These are phyloP conservation scores for Pandemis heparana DNA, from an alignment of 2,888 invertebrate genomes.

Conservation along the genomic window DNA sequence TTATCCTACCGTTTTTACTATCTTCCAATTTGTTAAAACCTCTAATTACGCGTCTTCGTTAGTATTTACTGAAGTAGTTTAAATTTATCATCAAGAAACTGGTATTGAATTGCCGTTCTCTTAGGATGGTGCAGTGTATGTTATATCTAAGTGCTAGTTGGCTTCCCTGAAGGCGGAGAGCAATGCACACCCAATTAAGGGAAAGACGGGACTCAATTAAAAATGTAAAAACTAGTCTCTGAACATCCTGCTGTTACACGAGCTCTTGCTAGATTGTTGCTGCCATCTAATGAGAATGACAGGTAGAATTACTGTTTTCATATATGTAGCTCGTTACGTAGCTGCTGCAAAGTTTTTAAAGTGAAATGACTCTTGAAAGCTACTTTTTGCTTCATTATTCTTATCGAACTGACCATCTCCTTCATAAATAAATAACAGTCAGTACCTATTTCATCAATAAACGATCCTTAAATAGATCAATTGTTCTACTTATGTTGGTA, in stretches of 20 bases:
- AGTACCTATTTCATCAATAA: neutral
- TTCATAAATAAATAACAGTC: neutral
- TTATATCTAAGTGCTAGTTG: slow-evolving; percentile 20
- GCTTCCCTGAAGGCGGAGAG: slow-evolving; percentile 26
- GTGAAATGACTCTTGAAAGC: neutral
- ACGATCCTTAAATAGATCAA: slow-evolving; percentile 7
- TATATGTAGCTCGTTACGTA: neutral
- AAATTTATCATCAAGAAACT: slow-evolving; percentile 36
- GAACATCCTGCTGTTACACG: slow-evolving; percentile 43
- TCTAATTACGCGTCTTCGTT: slow-evolving; percentile 23
- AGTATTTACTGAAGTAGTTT: slow-evolving; percentile 27
- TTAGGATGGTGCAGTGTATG: neutral
- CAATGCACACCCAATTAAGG: slow-evolving; percentile 48
- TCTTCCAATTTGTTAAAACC: slow-evolving; percentile 27
- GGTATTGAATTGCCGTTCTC: slow-evolving; percentile 4
- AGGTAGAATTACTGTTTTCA: neutral
- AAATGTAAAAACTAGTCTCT: slow-evolving; percentile 46
- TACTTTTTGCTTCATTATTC: neutral
- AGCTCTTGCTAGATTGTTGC: neutral
- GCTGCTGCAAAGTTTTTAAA: neutral
- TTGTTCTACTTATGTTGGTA: neutral
- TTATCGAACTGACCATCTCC: neutral
- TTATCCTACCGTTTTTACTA: slow-evolving; percentile 25
- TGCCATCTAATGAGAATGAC: neutral
- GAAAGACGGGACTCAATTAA: slow-evolving; percentile 47